Conservation (phyloP, 2,113 vertebrate genomes). For the Anser cygnoides region DNA sequence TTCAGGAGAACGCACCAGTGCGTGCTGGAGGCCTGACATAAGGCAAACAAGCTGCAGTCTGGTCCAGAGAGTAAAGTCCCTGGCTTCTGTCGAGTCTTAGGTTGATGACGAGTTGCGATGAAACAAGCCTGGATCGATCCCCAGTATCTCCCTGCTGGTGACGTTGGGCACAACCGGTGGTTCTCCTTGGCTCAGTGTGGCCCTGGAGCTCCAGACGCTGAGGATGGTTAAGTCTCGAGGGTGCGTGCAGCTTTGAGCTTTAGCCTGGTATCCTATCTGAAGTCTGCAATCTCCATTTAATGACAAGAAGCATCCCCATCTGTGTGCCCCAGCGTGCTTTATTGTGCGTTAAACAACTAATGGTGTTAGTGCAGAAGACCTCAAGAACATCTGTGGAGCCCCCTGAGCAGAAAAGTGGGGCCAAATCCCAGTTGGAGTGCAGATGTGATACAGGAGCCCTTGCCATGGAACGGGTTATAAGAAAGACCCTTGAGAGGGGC, state of each 20-base stretch:
- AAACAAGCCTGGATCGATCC: neutral
- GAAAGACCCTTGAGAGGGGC: neutral
- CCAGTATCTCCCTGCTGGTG: neutral
- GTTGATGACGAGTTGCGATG: neutral
- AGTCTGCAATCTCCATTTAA: neutral
- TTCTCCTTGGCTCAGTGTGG: neutral
- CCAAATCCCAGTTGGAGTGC: neutral
- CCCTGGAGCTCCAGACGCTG: neutral
- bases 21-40: neutral
- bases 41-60: neutral
- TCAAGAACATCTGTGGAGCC: neutral
- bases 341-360: neutral
- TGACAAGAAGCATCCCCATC: fast-evolving
- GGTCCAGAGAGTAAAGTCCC: neutral
- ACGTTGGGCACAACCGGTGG: neutral
- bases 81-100: neutral
- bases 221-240: fast-evolving
- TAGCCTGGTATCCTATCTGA: neutral
- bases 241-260: neutral
- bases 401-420: neutral
- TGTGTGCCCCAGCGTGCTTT: fast-evolving
- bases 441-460: neutral
- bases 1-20: fast-evolving
- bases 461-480: neutral
- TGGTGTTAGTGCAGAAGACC: neutral